phyloP scores from a whole-genome alignment of 2,113 vertebrate genomes.

The Plestiodon gilberti region DNA sequence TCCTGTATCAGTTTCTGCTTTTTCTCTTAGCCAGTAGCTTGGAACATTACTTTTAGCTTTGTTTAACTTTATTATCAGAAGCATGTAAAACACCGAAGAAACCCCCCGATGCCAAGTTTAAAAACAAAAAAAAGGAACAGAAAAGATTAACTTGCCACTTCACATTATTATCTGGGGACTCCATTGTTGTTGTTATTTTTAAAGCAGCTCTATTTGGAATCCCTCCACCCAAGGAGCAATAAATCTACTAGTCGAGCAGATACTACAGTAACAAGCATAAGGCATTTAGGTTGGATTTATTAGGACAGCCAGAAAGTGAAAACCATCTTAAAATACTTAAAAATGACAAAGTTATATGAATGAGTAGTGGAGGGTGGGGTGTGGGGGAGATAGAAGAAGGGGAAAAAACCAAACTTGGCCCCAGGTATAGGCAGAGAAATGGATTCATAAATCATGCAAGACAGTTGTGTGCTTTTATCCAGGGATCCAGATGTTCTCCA shows the following conservation, averaged over 20 bases:
- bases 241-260: constrained; percentile 54
- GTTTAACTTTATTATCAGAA: constrained; percentile 11
- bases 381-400: constrained; percentile 18
- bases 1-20: not conserved
- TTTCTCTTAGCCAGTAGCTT: not conserved
- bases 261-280: constrained; percentile 48
- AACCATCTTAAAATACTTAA: constrained; percentile 69
- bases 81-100: not conserved
- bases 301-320: constrained; percentile 61
- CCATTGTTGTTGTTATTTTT: constrained; percentile 21
- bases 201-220: constrained; percentile 44
- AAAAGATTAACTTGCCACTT: not conserved
- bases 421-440: constrained; percentile 62
- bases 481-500: constrained; percentile 67
- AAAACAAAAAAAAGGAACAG: not conserved
- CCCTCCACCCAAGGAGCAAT: constrained; percentile 32
- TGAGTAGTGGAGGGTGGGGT: constrained; percentile 47
- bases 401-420: constrained; percentile 37
- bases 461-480: constrained; percentile 71
- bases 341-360: constrained; percentile 65
- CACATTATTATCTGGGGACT: constrained; percentile 16
- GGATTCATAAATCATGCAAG: constrained; percentile 69
- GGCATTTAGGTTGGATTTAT: constrained; percentile 64
- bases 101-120: not conserved
- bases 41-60: constrained; percentile 2